phyloP scores from a whole-genome alignment of 1,140 invertebrate species.

The Leptestheria dahalacensis region DNA sequence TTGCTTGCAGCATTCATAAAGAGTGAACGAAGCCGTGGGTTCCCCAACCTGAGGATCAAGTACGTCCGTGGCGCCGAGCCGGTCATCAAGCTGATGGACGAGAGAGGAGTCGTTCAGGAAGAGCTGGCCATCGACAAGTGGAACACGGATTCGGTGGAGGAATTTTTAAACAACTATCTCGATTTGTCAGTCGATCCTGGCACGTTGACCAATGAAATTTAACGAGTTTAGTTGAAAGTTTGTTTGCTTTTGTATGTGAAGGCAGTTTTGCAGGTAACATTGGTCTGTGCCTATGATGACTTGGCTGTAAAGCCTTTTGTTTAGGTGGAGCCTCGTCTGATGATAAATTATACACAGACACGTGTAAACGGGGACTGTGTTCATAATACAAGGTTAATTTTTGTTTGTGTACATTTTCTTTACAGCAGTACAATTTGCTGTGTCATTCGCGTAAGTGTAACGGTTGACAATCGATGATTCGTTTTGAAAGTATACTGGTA shows the following conservation, averaged over 20 bases:
- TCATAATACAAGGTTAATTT: neutral
- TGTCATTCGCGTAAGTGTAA: too few relatives aligned
- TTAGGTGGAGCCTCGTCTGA: neutral
- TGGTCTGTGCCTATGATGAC: neutral
- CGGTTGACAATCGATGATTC: too few relatives aligned
- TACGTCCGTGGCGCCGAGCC: constrained; percentile 84
- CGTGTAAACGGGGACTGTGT: neutral
- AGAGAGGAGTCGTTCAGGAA: constrained; percentile 62
- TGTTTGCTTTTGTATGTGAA: neutral
- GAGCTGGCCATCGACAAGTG: constrained; percentile 81
- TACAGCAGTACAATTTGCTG: too few relatives aligned
- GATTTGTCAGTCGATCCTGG: neutral
- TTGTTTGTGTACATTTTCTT: neutral
- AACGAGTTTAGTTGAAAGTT: neutral
- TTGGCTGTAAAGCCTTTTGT: neutral
- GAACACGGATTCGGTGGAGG: constrained; percentile 90
- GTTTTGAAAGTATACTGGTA: too few relatives aligned
- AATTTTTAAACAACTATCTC: constrained; percentile 78
- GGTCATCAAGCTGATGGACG: constrained; percentile 75
- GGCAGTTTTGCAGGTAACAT: neutral
- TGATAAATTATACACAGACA: neutral
- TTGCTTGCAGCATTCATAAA: constrained; percentile 63
- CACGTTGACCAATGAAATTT: neutral
- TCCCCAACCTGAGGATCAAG: constrained; percentile 72
- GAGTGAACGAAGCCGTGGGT: constrained; percentile 66